Percentiles rank a stretch among this genome's conserved stretches.
phyloP scores from a whole-genome alignment of 1,140 invertebrate species.

The Cotesia typhae region DNA sequence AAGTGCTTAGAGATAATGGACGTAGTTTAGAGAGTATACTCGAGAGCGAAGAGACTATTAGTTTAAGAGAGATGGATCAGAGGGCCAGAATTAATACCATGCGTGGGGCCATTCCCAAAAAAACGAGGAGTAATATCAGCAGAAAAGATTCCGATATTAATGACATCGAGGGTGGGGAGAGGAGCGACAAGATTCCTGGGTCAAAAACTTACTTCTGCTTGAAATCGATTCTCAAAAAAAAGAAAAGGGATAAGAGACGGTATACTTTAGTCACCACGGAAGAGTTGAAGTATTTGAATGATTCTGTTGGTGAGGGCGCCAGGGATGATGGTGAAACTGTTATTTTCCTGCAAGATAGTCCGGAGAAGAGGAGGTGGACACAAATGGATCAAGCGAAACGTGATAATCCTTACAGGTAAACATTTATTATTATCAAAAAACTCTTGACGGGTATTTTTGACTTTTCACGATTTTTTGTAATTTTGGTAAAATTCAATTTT shows the following conservation, averaged over 20 bases:
- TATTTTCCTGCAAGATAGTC: conserved; percentile 1
- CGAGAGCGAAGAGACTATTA: conserved; percentile 51
- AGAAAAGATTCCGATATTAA: neutral
- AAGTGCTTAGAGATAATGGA: conserved; percentile 45
- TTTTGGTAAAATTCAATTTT: too few relatives aligned
- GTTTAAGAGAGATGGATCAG: conserved; percentile 2
- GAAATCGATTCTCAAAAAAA: conserved; percentile 60
- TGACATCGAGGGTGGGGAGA: conserved; percentile 29
- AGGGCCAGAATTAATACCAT: conserved; percentile 6
- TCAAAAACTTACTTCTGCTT: conserved; percentile 60
- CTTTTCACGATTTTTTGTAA: too few relatives aligned
- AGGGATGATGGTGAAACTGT: neutral
- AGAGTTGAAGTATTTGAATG: conserved; percentile 53
- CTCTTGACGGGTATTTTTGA: too few relatives aligned
- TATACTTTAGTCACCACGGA: conserved; percentile 59
- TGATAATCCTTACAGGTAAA: conserved; percentile 17
- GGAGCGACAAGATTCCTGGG: conserved; percentile 32
- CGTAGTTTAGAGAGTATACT: conserved; percentile 59
- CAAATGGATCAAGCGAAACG: neutral
- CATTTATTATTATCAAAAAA: neutral
- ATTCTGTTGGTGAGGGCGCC: conserved; percentile 26
- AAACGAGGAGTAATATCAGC: neutral
- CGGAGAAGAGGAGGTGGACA: neutral
- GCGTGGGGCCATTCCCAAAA: conserved; percentile 53
- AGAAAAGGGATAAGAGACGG: conserved; percentile 56